phyloP scores from a whole-genome alignment of 2,797 vertebrate genomes.

The Lithobates pipiens region DNA sequence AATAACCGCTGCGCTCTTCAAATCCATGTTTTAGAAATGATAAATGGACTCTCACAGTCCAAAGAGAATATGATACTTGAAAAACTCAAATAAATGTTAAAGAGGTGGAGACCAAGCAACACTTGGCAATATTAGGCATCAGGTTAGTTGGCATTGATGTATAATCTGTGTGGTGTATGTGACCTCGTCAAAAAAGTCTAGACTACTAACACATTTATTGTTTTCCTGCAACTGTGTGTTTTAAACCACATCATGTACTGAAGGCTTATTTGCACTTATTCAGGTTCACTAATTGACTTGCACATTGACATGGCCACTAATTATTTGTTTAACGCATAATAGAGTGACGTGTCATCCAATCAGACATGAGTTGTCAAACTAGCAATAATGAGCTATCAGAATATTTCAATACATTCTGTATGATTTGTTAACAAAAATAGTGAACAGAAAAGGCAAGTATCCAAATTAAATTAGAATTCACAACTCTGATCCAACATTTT shows the following conservation, averaged over 20 bases:
- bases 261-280: constrained; percentile 20
- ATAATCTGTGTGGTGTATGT: constrained; percentile 26
- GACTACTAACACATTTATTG: constrained; percentile 18
- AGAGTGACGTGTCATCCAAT: neutral
- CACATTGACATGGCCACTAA: constrained; percentile 2
- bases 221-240: neutral
- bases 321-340: neutral
- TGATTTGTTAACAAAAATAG: no score
- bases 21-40: neutral
- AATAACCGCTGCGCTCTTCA: neutral
- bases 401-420: no score
- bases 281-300: constrained; percentile 13
- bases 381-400: no score
- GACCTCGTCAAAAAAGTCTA: neutral
- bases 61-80: no score
- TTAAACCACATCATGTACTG: neutral
- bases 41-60: neutral
- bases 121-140: neutral
- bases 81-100: neutral
- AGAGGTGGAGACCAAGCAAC: neutral
- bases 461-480: no score
- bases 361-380: no score
- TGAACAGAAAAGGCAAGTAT: no score
- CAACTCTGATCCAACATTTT: no score
- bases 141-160: constrained; percentile 22